These are phyloP conservation scores for Philotrypesis tridentata DNA, from an alignment of 1,140 invertebrate species.

Conservation along the genomic window DNA sequence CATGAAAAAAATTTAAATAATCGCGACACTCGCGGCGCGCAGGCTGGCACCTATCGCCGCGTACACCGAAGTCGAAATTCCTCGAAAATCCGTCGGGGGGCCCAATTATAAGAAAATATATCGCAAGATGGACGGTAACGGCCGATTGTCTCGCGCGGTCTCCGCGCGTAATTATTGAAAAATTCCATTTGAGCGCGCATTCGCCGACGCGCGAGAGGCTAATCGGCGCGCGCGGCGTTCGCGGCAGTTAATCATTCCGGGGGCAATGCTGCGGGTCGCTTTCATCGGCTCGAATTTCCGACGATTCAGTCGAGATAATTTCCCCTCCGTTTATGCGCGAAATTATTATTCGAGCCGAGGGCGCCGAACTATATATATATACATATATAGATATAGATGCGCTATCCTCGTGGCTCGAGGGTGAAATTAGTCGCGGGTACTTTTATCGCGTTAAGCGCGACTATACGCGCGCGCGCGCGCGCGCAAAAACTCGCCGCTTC, in stretches of 20 bases:
- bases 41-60: too few relatives aligned
- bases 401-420: neutral
- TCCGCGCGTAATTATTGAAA: conserved; percentile 39
- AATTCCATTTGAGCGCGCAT: conserved; percentile 19
- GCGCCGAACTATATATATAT: neutral
- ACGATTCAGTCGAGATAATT: conserved; percentile 29
- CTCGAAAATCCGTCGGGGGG: too few relatives aligned
- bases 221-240: neutral
- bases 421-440: conserved; percentile 9
- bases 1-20: neutral
- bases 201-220: neutral
- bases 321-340: conserved; percentile 4
- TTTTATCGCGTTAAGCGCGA: neutral
- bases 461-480: neutral
- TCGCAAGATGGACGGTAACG: neutral
- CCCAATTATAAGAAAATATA: conserved; percentile 4
- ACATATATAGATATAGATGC: too few relatives aligned
- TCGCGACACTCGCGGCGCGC: too few relatives aligned
- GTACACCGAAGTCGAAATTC: too few relatives aligned
- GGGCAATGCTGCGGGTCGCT: neutral
- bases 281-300: conserved; percentile 35
- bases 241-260: neutral
- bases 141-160: neutral
- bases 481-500: neutral
- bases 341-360: conserved; percentile 7